Base-by-base conservation (phyloP, 2,797 vertebrate species). In the Onychomys arenicola region DNA sequence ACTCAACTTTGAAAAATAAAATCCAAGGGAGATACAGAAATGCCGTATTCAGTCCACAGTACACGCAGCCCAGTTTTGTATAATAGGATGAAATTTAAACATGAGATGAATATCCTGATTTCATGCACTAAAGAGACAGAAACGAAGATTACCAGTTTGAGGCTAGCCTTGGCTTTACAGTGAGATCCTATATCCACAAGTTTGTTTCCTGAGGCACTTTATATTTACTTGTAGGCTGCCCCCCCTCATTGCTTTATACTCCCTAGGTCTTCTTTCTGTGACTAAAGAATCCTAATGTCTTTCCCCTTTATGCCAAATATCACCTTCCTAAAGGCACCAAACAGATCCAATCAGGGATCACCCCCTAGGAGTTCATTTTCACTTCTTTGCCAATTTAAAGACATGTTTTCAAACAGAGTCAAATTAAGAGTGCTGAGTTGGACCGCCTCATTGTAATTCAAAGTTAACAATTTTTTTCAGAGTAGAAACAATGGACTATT, bases 1-100 rank as follows among this genome's bases (percentile, higher is more conserved):
- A 57, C 84, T 92, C 37, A 91, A 43, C 6, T 90, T 6, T 75
- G 52, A 73, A 55, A 92, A 88, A 73, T 91, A 14, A 83, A 90
- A 59, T 9, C 5, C 21, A 78, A 77, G 14, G 34, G 23, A 82
- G 29, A 65, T 9, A 32, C 14, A 59, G 9, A 80, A 76, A 2
- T 76, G 52, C 1, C 21, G 85, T 16, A 19, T 93, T 75, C 63
- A n/a, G 2, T 91, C 17, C 8, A 37, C 29, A 94, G 34, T 52
- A 83, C 3, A 6, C 49, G 40, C 16, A 83, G 69, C 9, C 71
- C 65, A 75, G 52, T 52, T 57, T 86, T 92, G 1, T 32, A 78
- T 6, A 7, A 4, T 16, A 57, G 9, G 67, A 23, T 10, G 59
- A 95, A 97, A 34, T n/a, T 46, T 82, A 93, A 84, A 89, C 25